These are phyloP conservation scores for Ellobium chinense DNA, from an alignment of 2,888 invertebrate genomes.

Conservation along the genomic window DNA sequence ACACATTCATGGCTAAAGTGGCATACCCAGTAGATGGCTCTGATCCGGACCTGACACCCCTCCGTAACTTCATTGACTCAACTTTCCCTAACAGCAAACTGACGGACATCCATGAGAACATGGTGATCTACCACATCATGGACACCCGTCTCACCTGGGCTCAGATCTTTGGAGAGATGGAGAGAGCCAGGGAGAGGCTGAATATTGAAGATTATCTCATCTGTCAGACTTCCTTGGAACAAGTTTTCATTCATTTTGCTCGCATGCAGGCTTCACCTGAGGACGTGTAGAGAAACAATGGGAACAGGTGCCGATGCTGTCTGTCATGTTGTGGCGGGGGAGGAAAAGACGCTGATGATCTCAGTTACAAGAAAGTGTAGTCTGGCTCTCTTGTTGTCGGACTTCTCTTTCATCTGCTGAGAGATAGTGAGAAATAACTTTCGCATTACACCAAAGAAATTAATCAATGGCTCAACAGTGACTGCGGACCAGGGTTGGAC, in stretches of 20 bases:
- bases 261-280: conserved; percentile 58
- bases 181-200: conserved; percentile 67
- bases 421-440: too few species aligned
- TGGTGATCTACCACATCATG: conserved; percentile 76
- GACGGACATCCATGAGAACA: conserved; percentile 85
- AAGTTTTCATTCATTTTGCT: conserved; percentile 81
- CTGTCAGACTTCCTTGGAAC: conserved; percentile 78
- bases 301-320: too few species aligned
- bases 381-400: too few species aligned
- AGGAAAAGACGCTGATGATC: too few species aligned
- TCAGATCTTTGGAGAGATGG: conserved; percentile 76
- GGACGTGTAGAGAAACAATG: too few species aligned
- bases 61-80: conserved; percentile 79
- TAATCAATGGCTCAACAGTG: too few species aligned
- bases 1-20: conserved; percentile 82
- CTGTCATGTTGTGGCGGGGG: too few species aligned
- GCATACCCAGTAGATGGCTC: conserved; percentile 65
- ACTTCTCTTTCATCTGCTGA: too few species aligned
- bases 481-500: too few species aligned
- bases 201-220: conserved; percentile 78
- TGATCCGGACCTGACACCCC: conserved; percentile 61
- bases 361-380: too few species aligned
- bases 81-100: conserved; percentile 83
- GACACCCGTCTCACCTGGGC: conserved; percentile 72
- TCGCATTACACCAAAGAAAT: too few species aligned